Conservation (phyloP, 1,140 invertebrate genomes). For the Stegodyphus dumicola region DNA sequence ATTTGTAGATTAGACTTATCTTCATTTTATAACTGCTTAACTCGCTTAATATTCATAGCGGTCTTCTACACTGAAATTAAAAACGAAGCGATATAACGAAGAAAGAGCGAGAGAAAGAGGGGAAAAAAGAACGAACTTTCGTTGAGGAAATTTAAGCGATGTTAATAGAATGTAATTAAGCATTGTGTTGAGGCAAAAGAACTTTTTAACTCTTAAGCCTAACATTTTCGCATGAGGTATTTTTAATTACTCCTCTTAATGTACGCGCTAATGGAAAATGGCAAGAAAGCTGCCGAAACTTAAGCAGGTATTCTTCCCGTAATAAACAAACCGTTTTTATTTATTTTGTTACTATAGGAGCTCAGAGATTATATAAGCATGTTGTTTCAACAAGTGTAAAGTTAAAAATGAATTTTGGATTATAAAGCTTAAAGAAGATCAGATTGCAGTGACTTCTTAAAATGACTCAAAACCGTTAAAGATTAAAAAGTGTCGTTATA, state of each 20-base stretch:
- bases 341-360: conserved; percentile 4
- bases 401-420: neutral
- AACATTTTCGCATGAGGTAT: conserved; percentile 56
- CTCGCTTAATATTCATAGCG: conserved; percentile 34
- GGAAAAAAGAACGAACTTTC: conserved; percentile 1
- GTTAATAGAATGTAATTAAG: conserved; percentile 58
- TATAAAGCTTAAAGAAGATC: too few species aligned
- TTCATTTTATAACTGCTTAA: conserved; percentile 27
- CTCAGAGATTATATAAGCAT: conserved; percentile 12
- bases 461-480: too few species aligned
- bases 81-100: conserved; percentile 2
- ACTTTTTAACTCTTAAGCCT: conserved; percentile 42
- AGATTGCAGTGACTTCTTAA: too few species aligned
- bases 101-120: conserved; percentile 8
- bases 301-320: conserved; percentile 35
- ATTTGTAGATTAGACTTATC: conserved; percentile 49
- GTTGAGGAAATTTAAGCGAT: conserved; percentile 49
- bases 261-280: conserved; percentile 37
- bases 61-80: conserved; percentile 4
- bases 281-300: conserved; percentile 37
- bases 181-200: conserved; percentile 10
- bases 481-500: too few species aligned
- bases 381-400: conserved; percentile 30
- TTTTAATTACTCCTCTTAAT: conserved; percentile 58
- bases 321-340: neutral